These are phyloP conservation scores for Electrophaes corylata DNA, from an alignment of 2,888 invertebrate genomes.

Conservation along the genomic window DNA sequence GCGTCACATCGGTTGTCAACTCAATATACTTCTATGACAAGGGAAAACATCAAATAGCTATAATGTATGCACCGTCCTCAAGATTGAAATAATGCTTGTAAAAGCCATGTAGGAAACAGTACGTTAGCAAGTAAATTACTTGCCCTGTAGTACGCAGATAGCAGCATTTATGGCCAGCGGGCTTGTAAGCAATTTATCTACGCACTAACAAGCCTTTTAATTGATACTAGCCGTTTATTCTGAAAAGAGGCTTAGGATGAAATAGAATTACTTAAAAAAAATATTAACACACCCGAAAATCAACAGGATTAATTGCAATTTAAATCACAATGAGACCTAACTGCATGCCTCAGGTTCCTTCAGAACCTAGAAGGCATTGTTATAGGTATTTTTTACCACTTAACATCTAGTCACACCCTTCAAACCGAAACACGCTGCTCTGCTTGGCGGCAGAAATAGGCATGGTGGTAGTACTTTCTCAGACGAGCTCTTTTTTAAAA, in stretches of 20 bases:
- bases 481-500: no score
- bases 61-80: neutral
- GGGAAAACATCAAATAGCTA: neutral
- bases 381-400: no score
- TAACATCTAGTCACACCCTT: no score
- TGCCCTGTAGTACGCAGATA: conserved; percentile 18
- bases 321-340: no score
- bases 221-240: conserved; percentile 19
- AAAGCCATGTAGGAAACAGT: conserved; percentile 19
- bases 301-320: no score
- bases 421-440: no score
- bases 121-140: conserved; percentile 15
- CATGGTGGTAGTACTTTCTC: no score
- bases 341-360: no score
- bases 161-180: conserved; percentile 11
- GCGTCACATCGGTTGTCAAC: no score
- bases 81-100: neutral
- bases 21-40: neutral
- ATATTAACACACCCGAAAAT: no score
- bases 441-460: no score
- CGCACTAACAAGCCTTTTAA: conserved; percentile 20
- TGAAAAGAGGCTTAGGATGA: neutral
- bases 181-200: conserved; percentile 24
- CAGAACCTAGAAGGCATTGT: no score
- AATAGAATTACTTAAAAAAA: neutral